Percentiles rank a stretch among this genome's conserved stretches.
Conservation (phyloP, 2,888 invertebrate species). For the Pemphredon lugubris region DNA sequence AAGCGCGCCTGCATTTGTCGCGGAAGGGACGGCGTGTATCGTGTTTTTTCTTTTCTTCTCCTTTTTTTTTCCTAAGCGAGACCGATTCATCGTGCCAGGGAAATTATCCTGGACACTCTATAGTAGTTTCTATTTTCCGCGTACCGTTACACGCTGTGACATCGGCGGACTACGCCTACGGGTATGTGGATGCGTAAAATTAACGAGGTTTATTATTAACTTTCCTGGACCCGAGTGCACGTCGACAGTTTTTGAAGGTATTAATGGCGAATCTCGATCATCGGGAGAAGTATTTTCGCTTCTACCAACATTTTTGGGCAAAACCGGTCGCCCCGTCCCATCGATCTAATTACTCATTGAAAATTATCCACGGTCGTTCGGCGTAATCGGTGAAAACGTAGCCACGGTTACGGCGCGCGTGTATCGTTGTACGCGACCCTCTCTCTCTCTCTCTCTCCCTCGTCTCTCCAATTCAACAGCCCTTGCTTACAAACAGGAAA, state of each 20-base stretch:
- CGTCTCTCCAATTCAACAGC: not conserved
- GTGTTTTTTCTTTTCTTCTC: too few species aligned
- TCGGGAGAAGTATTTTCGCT: too few species aligned
- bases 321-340: too few species aligned
- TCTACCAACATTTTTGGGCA: too few species aligned
- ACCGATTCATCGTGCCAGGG: not conserved
- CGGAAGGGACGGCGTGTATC: too few species aligned
- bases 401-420: not conserved
- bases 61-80: too few species aligned
- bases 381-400: slow-evolving; percentile 17
- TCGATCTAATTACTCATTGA: too few species aligned
- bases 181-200: slow-evolving; percentile 21
- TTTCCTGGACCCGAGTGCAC: not conserved
- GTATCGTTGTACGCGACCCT: slow-evolving; percentile 13
- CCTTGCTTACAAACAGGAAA: slow-evolving; percentile 25
- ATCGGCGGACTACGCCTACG: slow-evolving; percentile 20
- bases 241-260: not conserved
- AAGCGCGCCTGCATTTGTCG: not conserved
- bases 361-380: slow-evolving; percentile 29
- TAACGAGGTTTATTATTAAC: slow-evolving; percentile 34
- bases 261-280: not conserved
- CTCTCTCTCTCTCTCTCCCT: too few species aligned
- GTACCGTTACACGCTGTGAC: not conserved
- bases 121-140: slow-evolving; percentile 46
- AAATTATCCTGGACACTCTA: slow-evolving; percentile 39